phyloP scores from a whole-genome alignment of 2,113 vertebrate genomes.

The Gulo gulo region DNA sequence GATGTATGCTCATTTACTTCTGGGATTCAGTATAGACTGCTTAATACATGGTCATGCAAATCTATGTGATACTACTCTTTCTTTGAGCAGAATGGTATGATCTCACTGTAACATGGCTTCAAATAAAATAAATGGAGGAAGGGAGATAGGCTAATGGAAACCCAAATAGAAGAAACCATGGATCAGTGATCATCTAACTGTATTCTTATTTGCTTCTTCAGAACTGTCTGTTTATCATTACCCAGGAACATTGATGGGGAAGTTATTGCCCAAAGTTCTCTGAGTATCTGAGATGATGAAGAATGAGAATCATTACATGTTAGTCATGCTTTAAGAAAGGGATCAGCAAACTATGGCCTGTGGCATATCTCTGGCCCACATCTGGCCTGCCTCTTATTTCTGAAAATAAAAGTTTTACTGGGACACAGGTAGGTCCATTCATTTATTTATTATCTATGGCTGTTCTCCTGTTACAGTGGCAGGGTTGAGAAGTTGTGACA shows the following conservation, averaged over 20 bases:
- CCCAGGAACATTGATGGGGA: not conserved
- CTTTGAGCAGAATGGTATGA: not conserved
- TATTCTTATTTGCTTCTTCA: not conserved
- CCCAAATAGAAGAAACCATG: not conserved
- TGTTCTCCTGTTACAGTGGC: not conserved
- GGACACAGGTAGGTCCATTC: not conserved
- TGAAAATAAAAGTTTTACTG: slow-evolving; percentile 10
- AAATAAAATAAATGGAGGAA: not conserved
- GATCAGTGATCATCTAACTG: not conserved
- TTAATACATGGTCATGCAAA: not conserved
- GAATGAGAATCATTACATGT: not conserved
- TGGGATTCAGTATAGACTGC: not conserved
- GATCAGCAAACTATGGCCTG: not conserved
- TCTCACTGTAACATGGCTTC: not conserved
- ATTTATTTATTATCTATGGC: not conserved
- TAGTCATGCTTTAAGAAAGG: not conserved
- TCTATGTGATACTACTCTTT: not conserved
- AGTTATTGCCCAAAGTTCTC: not conserved
- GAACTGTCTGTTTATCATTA: not conserved
- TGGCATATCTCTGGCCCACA: not conserved
- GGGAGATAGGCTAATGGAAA: not conserved
- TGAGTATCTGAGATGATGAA: not conserved
- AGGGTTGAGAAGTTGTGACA: not conserved
- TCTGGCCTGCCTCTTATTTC: not conserved
- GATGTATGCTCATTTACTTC: not conserved